Percentiles rank a stretch among this genome's conserved stretches.
phyloP scores from a whole-genome alignment of 2,888 invertebrate species.

The Drosophila neotestacea region DNA sequence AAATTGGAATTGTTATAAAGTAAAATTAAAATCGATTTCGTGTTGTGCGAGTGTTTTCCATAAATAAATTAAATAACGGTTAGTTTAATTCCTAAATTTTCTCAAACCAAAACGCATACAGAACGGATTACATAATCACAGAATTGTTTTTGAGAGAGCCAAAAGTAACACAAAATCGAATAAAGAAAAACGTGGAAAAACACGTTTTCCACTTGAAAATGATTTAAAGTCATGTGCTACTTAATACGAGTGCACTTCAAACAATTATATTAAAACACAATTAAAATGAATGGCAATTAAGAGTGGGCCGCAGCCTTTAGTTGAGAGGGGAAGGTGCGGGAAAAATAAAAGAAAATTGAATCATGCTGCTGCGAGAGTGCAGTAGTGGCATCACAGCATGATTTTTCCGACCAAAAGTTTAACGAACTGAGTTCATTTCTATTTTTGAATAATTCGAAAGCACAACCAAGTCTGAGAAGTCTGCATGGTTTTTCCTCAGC shows the following conservation, averaged over 20 bases:
- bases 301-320: conserved; percentile 33
- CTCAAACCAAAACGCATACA: conserved; percentile 5
- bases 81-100: conserved; percentile 43
- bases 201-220: conserved; percentile 71
- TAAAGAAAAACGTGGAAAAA: conserved; percentile 59
- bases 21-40: conserved; percentile 32
- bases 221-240: conserved; percentile 45
- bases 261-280: conserved; percentile 43
- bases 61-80: conserved; percentile 51
- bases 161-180: background rate
- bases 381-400: conserved; percentile 54
- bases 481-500: conserved; percentile 69
- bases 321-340: background rate
- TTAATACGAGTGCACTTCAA: conserved; percentile 47
- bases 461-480: conserved; percentile 69
- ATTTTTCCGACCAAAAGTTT: conserved; percentile 81
- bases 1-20: conserved; percentile 60
- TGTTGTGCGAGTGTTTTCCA: conserved; percentile 34
- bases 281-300: conserved; percentile 51
- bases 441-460: conserved; percentile 84
- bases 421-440: conserved; percentile 86
- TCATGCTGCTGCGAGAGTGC: conserved; percentile 41
- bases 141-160: conserved; percentile 32
- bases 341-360: conserved; percentile 1
- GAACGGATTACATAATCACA: conserved; percentile 63